Evolutionary conservation across 2,797 vertebrate genomes (phyloP), one percentile per base, ranked within the genome.

Genomic region (Bradypodion pumilum): DNA sequence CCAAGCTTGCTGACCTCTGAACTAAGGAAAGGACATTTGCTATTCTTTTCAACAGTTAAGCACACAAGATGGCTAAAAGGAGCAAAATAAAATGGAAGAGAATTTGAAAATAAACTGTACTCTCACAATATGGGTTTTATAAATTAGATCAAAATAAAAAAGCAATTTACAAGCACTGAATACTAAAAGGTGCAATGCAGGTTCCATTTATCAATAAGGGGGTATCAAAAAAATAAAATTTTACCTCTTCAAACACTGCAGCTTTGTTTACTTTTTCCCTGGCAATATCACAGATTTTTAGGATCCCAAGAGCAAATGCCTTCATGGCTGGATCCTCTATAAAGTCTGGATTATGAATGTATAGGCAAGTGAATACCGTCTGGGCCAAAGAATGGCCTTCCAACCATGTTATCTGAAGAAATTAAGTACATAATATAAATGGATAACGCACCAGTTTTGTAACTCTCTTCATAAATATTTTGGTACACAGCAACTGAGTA

Each of bases 181-280:
- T 56, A 70, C 35, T 40, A 25, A 62, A 40, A 13, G 66, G 21
- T 13, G 21, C 12, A 74, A n/a, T 27, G 7, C 35, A 68, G 49
- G 29, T 21, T 75, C 21, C 68, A 83, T 68, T 76, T 66, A 29
- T 32, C 37, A 69, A 56, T 10, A 52, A n/a, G 4, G 13, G 7
- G 16, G 32, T 68, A 42, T 27, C 27, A 40, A 25, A 2, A 29
- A 0, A 44, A 23, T 3, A 78, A 74, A 86, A 44, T 19, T 89
- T 93, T 94, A 98, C 98, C 98, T 99, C 98, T 94, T 99, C 99
- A 89, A 99, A 99, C 85, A 99, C 98, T 86, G 98, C 98, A 60
- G 99, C 98, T 95, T 99, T 99, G 94, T 99, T 99, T 91, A 99
- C 98, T 92, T 99, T 99, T 94, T 99, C 98, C 83, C 98, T 97